A percentile compares a stretch with the other conserved stretches of the same genome.
These are phyloP conservation scores for Dunckerocampus dactyliophorus DNA, from an alignment of 2,113 vertebrate genomes.

Conservation along the genomic window DNA sequence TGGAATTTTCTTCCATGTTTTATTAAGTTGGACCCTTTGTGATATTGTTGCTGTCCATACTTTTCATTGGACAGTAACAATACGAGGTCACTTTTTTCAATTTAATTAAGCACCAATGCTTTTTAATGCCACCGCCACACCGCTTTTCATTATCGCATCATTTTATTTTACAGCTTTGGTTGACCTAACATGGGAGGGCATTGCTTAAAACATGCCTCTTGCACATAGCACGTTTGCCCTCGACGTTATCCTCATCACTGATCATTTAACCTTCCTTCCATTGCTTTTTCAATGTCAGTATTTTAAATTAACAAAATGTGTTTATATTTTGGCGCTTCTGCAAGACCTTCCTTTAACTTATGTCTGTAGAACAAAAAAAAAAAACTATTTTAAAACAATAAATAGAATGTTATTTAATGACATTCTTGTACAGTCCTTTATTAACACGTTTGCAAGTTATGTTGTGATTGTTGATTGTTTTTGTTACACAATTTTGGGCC, in stretches of 20 bases:
- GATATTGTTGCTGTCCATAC: constrained; percentile 9
- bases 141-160: constrained; percentile 40
- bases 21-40: no score
- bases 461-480: not conserved
- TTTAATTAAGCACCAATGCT: not conserved
- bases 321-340: constrained; percentile 79
- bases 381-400: constrained; percentile 96
- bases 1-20: constrained; percentile 3
- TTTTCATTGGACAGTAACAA: constrained; percentile 39
- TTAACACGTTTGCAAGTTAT: constrained; percentile 1
- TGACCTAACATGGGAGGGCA: constrained; percentile 8
- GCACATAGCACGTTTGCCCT: no score
- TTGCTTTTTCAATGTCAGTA: constrained; percentile 73
- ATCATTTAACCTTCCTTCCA: constrained; percentile 2
- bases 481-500: no score
- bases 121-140: constrained; percentile 34
- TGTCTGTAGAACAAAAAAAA: constrained; percentile 97
- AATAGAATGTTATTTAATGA: constrained; percentile 96
- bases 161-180: constrained; percentile 23
- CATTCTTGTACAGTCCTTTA: constrained; percentile 21
- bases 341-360: constrained; percentile 87
- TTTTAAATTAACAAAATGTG: constrained; percentile 87
- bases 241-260: constrained; percentile 21
- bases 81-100: not conserved
- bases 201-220: not conserved